Evolutionary conservation across 35 echinoderm and acorn worm species (phyloP), one percentile per base, ranked within the genome.

Genomic region (Patiria miniata): DNA sequence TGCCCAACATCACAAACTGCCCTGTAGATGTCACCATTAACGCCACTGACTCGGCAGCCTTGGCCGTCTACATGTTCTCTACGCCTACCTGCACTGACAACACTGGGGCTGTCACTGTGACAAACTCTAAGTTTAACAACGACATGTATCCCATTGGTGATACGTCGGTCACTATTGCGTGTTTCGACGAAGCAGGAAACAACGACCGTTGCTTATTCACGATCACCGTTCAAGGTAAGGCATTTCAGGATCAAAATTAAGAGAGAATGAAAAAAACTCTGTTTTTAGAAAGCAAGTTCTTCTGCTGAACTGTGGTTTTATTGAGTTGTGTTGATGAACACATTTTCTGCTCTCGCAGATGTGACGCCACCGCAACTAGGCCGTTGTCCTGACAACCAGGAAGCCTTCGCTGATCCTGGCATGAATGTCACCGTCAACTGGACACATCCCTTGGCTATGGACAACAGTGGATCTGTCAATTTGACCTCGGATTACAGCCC

Each of bases 211-310:
- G 89, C 61, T 14, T 0, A 16, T 86, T 91, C 12, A 59, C 36
- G 39, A 39, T 91, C 51, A 91, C 83, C 23, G 83, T 91, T 26
- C 33, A 42, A 26, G 87, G 87, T 89, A 77, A 82, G 79, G 61
- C 8, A 10, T 50, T 5, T 50, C 10, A 39, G 40, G 0, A n/a
- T n/a, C n/a, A n/a, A n/a, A n/a, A n/a, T n/a, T n/a, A n/a, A n/a
- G n/a, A n/a, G n/a, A n/a, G n/a, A n/a, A n/a, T n/a, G n/a, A n/a
- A n/a, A n/a, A n/a, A n/a, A n/a, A n/a, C n/a, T n/a, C 8, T 21
- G 17, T 83, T 36, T 8, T 23, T 7, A 16, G 28, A 34, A 21
- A 83, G 19, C 6, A 83, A 10, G 2, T 21, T 16, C 8, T 14
- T 73, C 29, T 73, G 2, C 14, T 19, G 44, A 50, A 39, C 39